Percentiles rank a stretch among this genome's conserved stretches.
Evolutionary conservation across 2,113 vertebrate genomes (phyloP).

Genomic region (Gobiocypris rarus): DNA sequence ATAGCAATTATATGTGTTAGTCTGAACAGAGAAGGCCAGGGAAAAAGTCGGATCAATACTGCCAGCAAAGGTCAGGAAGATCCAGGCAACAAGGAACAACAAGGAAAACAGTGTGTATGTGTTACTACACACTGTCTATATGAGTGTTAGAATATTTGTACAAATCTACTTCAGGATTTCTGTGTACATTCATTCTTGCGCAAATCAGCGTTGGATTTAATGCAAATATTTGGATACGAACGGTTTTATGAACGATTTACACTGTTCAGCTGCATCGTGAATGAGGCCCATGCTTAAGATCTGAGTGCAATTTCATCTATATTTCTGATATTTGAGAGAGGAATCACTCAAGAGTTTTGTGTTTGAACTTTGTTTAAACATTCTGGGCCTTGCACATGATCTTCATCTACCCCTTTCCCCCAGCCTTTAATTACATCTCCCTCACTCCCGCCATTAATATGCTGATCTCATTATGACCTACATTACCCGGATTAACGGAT

Average conservation of each 20-base stretch:
- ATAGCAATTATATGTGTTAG: constrained; percentile 82
- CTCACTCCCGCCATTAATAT: constrained; percentile 68
- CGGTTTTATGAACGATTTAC: background rate
- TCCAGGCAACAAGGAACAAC: constrained; percentile 54
- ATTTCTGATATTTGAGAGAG: background rate
- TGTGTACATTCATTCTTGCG: background rate
- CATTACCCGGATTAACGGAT: constrained; percentile 70
- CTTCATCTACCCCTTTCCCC: background rate
- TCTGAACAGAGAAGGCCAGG: constrained; percentile 78
- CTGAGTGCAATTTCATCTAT: background rate
- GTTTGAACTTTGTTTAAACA: constrained; percentile 18
- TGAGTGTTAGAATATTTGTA: constrained; percentile 11
- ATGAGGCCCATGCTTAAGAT: background rate
- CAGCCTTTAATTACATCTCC: constrained; percentile 39
- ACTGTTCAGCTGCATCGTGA: background rate
- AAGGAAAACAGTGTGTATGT: constrained; percentile 23
- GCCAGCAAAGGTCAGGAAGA: constrained; percentile 78
- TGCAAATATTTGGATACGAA: background rate
- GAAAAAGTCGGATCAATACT: constrained; percentile 76
- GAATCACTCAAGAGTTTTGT: constrained; percentile 5
- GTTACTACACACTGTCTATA: constrained; percentile 32
- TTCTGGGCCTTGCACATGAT: background rate
- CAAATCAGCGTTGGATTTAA: background rate
- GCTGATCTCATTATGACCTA: constrained; percentile 74
- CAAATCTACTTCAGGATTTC: background rate